phyloP scores from a whole-genome alignment of 1,140 invertebrate genomes.

The Sesamia nonagrioides region DNA sequence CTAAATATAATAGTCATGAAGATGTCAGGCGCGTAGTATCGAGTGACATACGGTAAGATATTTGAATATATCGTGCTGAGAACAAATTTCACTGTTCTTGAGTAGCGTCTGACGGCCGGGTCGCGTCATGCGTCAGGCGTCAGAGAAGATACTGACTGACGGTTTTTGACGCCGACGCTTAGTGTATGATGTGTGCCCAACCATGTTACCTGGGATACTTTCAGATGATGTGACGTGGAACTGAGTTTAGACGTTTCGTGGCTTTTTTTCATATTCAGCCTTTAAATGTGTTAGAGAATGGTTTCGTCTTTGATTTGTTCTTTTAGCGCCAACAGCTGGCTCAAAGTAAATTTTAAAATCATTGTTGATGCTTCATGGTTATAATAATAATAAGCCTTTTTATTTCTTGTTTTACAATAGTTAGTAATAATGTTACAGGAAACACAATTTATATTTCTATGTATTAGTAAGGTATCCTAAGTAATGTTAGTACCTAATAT shows the following conservation, averaged over 20 bases:
- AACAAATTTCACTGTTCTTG: conserved; percentile 68
- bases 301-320: neutral
- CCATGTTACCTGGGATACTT: conserved; percentile 21
- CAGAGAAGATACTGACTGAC: conserved; percentile 1
- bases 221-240: conserved; percentile 33
- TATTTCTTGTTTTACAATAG: no score
- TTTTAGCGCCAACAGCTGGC: neutral
- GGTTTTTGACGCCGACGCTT: conserved; percentile 2
- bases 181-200: conserved; percentile 29
- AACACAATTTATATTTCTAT: no score
- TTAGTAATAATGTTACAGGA: no score
- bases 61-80: conserved; percentile 83
- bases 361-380: no score
- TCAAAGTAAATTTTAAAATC: neutral
- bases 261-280: conserved; percentile 2
- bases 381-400: no score
- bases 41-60: conserved; percentile 78
- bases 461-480: no score
- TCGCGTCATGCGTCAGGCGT: conserved; percentile 42
- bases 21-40: conserved; percentile 77
- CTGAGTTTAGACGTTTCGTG: conserved; percentile 12
- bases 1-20: conserved; percentile 65
- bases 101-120: conserved; percentile 41
- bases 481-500: no score
- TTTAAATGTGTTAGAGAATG: neutral